Percentiles rank a stretch among this genome's conserved stretches.
These are phyloP conservation scores for Dione juno DNA, from an alignment of 2,888 invertebrate genomes.

Conservation along the genomic window DNA sequence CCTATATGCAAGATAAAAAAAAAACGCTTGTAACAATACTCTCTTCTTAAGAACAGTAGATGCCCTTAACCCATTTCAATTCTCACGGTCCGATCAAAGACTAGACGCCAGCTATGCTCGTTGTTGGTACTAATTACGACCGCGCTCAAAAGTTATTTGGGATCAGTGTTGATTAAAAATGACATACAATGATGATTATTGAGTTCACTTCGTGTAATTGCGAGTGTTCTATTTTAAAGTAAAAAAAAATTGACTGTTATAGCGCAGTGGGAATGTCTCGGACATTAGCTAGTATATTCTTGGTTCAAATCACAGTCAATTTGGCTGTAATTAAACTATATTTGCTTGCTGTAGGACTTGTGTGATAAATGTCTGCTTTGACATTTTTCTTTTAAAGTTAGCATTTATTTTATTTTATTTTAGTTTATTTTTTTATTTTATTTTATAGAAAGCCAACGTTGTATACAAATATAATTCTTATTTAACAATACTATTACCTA, in stretches of 20 bases:
- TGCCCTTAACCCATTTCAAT: constrained; percentile 36
- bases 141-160: constrained; percentile 11
- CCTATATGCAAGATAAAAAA: too few relatives aligned
- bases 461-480: too few relatives aligned
- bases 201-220: background rate
- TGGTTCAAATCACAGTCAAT: too few relatives aligned
- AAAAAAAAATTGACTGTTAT: background rate
- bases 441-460: too few relatives aligned
- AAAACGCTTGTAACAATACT: background rate
- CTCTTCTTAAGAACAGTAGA: background rate
- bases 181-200: constrained; percentile 13
- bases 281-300: too few relatives aligned
- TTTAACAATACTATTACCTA: too few relatives aligned
- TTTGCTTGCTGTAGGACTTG: too few relatives aligned
- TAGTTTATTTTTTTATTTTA: too few relatives aligned
- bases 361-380: too few relatives aligned
- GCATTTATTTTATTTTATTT: too few relatives aligned
- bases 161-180: constrained; percentile 22
- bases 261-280: background rate
- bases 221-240: background rate
- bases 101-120: background rate
- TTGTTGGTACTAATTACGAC: constrained; percentile 6
- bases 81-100: constrained; percentile 43
- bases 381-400: too few relatives aligned
- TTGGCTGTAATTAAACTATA: too few relatives aligned